Conservation (phyloP, 2,888 invertebrate genomes). For the Microplitis manilae region DNA sequence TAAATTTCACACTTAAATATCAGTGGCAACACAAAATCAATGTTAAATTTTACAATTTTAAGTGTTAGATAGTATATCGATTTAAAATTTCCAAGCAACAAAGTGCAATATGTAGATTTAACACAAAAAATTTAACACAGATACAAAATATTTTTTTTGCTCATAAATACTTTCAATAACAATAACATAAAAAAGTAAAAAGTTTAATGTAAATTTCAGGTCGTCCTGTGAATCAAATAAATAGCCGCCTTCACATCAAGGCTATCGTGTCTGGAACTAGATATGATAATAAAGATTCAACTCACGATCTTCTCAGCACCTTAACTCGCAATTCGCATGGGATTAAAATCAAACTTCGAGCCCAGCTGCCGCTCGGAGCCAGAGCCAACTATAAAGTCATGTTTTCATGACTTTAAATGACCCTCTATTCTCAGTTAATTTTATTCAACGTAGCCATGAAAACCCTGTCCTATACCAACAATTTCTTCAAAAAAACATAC, state of each 20-base stretch:
- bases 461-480: slow-evolving; percentile 41
- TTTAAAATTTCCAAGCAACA: too few species aligned
- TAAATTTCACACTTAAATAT: too few species aligned
- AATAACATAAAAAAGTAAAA: neutral
- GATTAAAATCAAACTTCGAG: slow-evolving; percentile 12
- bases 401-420: slow-evolving; percentile 31
- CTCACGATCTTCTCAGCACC: slow-evolving; percentile 35
- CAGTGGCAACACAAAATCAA: too few species aligned
- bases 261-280: slow-evolving; percentile 48
- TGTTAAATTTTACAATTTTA: too few species aligned
- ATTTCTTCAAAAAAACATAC: slow-evolving; percentile 21
- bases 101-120: too few species aligned
- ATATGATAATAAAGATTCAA: slow-evolving; percentile 49
- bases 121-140: neutral
- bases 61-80: too few species aligned
- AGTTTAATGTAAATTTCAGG: slow-evolving; percentile 24
- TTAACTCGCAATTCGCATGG: slow-evolving; percentile 6
- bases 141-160: neutral
- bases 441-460: slow-evolving; percentile 16
- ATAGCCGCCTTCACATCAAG: slow-evolving; percentile 39
- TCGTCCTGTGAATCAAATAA: slow-evolving; percentile 43
- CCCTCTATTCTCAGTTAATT: slow-evolving; percentile 7
- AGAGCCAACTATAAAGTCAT: slow-evolving; percentile 30
- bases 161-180: neutral
- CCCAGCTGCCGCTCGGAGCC: slow-evolving; percentile 16